Evolutionary conservation across 37 sponge, comb jelly and placozoan species (phyloP).

Genomic region (Oscarella lobularis): DNA sequence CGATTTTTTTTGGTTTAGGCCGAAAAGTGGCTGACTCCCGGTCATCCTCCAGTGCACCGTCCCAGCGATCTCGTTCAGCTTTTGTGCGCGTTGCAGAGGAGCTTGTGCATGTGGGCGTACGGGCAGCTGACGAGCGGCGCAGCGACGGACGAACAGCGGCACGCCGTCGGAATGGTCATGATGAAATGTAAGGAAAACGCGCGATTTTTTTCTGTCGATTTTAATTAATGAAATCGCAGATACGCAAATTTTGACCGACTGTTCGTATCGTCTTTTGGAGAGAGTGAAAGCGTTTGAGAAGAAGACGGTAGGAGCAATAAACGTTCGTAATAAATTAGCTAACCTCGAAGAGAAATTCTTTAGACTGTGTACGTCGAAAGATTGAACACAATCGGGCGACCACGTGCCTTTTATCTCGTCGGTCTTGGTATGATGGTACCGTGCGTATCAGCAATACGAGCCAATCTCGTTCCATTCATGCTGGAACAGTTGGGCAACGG

Average conservation of each 20-base stretch:
- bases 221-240: no score
- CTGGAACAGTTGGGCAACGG: not conserved
- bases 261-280: no score
- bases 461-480: not conserved
- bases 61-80: not conserved
- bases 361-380: not conserved
- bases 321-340: no score
- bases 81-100: not conserved
- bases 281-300: no score
- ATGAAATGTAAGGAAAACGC: not conserved
- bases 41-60: not conserved
- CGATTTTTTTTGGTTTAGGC: not conserved
- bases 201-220: no score
- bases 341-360: no score
- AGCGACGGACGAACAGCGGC: not conserved
- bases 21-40: not conserved
- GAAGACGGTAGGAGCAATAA: no score
- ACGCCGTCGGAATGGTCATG: not conserved
- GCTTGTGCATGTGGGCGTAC: conserved; percentile 1
- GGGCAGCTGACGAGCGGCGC: not conserved
- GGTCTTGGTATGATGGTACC: not conserved
- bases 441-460: not conserved
- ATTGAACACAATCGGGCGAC: not conserved
- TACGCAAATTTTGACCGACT: no score
- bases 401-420: not conserved